Percentiles rank a stretch among this genome's conserved stretches.
These are phyloP conservation scores for Paracanthobrama guichenoti DNA, from an alignment of 2,113 vertebrate genomes.

Conservation along the genomic window DNA sequence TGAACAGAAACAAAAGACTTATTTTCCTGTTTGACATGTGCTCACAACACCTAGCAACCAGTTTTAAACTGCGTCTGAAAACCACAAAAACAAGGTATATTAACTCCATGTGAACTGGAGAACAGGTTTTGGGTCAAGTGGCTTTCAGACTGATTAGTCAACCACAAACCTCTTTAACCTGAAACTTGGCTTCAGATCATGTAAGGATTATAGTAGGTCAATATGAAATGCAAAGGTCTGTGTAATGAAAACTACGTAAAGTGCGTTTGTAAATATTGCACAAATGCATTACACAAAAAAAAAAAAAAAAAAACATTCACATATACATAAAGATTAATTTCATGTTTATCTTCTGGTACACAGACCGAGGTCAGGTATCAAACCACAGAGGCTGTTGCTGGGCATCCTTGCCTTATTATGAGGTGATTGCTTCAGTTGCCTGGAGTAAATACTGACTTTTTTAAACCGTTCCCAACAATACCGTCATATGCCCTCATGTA, in stretches of 20 bases:
- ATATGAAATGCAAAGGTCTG: not conserved
- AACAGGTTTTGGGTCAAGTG: not conserved
- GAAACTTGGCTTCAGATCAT: not conserved
- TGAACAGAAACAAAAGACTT: not conserved
- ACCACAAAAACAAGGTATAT: not conserved
- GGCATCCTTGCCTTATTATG: not conserved
- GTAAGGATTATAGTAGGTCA: not conserved
- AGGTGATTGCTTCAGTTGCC: not conserved
- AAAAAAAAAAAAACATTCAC: no score
- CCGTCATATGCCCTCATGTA: not conserved
- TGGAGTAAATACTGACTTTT: not conserved
- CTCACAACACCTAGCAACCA: slow-evolving; percentile 1
- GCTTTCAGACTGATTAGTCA: not conserved
- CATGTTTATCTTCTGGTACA: not conserved
- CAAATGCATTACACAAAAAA: slow-evolving; percentile 8
- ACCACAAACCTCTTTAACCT: not conserved
- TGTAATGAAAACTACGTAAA: not conserved
- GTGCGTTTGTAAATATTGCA: slow-evolving; percentile 1
- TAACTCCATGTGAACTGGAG: not conserved
- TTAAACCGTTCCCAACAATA: not conserved
- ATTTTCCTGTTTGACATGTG: not conserved
- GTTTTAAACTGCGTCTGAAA: not conserved
- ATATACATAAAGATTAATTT: not conserved
- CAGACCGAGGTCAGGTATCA: not conserved
- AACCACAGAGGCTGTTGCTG: not conserved